Conservation (phyloP, 1,140 invertebrate genomes). For the Caerostris darwini region DNA sequence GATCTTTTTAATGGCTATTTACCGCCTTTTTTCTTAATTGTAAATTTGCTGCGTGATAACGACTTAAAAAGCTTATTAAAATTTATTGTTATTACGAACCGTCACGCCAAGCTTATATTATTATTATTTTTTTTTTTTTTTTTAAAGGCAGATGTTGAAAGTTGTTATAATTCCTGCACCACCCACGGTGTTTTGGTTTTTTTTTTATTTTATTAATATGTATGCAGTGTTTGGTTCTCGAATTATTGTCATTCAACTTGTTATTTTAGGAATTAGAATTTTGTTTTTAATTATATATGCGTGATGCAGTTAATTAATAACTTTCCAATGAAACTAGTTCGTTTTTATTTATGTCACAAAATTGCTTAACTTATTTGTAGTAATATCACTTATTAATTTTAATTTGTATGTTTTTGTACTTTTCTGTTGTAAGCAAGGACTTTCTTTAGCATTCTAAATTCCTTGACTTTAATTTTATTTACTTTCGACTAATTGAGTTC, state of each 20-base stretch:
- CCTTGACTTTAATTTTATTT: too few relatives aligned
- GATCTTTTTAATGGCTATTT: constrained; percentile 1
- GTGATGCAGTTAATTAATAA: neutral
- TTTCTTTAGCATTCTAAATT: too few relatives aligned
- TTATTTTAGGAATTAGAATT: neutral
- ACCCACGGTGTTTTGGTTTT: neutral
- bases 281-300: neutral
- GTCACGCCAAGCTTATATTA: neutral
- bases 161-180: neutral
- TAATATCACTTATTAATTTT: too few relatives aligned
- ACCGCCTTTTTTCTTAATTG: constrained; percentile 9
- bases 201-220: neutral
- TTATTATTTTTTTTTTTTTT: neutral
- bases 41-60: neutral
- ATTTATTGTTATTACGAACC: constrained; percentile 19
- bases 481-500: too few relatives aligned
- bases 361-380: too few relatives aligned
- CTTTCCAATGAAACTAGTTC: too few relatives aligned
- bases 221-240: neutral
- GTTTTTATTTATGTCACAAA: too few relatives aligned
- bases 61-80: neutral
- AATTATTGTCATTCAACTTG: neutral
- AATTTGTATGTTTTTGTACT: too few relatives aligned
- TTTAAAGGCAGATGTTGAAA: neutral
- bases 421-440: too few relatives aligned